Evolutionary conservation across 1,140 invertebrate genomes (phyloP).

Genomic region (Magallana gigas): DNA sequence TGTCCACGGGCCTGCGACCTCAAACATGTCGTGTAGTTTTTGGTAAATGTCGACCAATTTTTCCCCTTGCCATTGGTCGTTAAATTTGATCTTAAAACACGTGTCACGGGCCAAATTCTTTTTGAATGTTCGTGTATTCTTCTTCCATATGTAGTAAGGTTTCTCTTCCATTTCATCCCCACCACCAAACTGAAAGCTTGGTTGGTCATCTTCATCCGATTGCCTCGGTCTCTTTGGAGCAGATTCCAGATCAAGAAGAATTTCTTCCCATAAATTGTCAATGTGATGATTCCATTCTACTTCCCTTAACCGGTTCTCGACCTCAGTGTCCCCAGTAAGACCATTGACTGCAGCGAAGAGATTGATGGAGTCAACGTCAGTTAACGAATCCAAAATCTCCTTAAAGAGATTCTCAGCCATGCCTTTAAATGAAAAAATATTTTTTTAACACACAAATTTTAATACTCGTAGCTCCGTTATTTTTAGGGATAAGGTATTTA

Average conservation of each 20-base stretch:
- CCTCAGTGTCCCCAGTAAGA: constrained; percentile 22
- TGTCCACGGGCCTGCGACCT: constrained; percentile 14
- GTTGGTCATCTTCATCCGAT: constrained; percentile 32
- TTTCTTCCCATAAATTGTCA: constrained; percentile 32
- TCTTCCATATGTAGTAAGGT: constrained; percentile 34
- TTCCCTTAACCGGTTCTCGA: constrained; percentile 35
- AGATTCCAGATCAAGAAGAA: constrained; percentile 19
- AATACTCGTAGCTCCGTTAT: too few species aligned
- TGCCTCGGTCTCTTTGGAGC: constrained; percentile 12
- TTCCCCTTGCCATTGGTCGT: constrained; percentile 8
- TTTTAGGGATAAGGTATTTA: too few species aligned
- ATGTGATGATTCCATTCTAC: neutral
- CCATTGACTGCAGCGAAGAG: constrained; percentile 41
- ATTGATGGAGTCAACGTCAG: constrained; percentile 34
- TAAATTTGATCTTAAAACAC: neutral
- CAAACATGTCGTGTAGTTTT: neutral
- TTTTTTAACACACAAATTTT: too few species aligned
- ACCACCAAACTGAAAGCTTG: constrained; percentile 18
- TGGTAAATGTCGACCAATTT: constrained; percentile 10
- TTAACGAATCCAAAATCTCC: neutral
- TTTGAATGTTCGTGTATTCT: constrained; percentile 17
- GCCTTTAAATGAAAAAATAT: neutral
- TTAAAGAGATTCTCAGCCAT: neutral
- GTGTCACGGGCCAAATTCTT: constrained; percentile 1
- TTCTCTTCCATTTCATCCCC: constrained; percentile 19